Evolutionary conservation across 2,113 vertebrate genomes (phyloP), one percentile per base, ranked within the genome.

Genomic region (Lipophrys pholis): DNA sequence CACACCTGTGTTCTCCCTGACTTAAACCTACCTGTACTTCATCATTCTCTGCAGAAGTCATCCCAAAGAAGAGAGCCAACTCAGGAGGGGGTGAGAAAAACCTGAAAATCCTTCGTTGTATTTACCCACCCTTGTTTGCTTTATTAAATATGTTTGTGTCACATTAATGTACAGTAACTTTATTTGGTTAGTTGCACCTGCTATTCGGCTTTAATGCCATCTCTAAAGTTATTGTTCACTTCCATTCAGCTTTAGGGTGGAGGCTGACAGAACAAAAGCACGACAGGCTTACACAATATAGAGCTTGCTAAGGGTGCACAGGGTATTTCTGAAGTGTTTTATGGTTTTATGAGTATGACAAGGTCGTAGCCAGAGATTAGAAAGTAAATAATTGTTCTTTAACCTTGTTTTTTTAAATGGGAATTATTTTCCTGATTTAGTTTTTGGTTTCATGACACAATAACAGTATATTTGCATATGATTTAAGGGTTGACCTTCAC

Each of bases 11-110:
- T n/a, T 17, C n/a, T 63, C 7, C 35, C 39, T 11, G 6, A 38
- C 38, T 72, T 43, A 70, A 84, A 62, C 60, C 82, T 50, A 81
- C 80, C 82, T 89, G 67, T 50, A 1, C 56, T 69, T 78, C 54
- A 63, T 78, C 43, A 74, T 48, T 87, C 43, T 62, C 74, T 65
- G 53, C 91, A 94, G 93, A 86, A 69, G 85, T 91, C 73, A 55
- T 76, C 55, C 93, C 90, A 61, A 95, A 94, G 87, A 93, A 88
- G 72, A 90, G 88, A 80, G 76, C 87, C 55, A 89, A 82, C 77
- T 93, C 93, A 1, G 82, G 69, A 1, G 82, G 59, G 86, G 93
- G 94, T 95, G 73, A 89, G 89, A 74, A 9, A 53, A 39, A 11
- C n/a, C 0, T 1, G 12, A 39, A 5, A 36, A 4, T 30, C 46